These are phyloP conservation scores for Bradynema listronoti DNA, from an alignment of 1,140 invertebrate species.

Conservation along the genomic window DNA sequence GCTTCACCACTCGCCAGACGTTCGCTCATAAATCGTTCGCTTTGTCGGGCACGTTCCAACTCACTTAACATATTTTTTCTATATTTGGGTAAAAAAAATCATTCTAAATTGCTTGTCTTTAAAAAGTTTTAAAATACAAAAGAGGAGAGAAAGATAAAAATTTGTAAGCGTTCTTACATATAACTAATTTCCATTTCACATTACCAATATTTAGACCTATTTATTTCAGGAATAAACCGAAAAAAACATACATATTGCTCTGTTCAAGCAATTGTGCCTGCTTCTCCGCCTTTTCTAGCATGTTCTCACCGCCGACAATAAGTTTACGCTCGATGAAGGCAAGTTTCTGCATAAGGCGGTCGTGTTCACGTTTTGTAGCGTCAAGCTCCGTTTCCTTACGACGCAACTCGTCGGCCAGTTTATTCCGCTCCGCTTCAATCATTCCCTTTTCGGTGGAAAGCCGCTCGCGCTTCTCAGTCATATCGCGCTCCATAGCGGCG, in stretches of 20 bases:
- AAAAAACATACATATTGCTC: slow-evolving; percentile 62
- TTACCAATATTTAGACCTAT: no score
- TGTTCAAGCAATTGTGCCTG: slow-evolving; percentile 83
- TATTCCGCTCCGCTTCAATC: slow-evolving; percentile 34
- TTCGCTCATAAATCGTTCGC: slow-evolving; percentile 74
- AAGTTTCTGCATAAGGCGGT: slow-evolving; percentile 73
- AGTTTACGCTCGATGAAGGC: slow-evolving; percentile 86
- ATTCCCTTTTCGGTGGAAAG: slow-evolving; percentile 30
- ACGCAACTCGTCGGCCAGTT: slow-evolving; percentile 40
- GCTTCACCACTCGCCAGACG: slow-evolving; percentile 63
- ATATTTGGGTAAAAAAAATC: no score
- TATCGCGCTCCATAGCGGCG: slow-evolving; percentile 35
- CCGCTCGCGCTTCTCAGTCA: slow-evolving; percentile 15
- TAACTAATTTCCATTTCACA: no score
- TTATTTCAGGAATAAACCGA: not conserved
- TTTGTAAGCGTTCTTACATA: not conserved
- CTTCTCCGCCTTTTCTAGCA: slow-evolving; percentile 89
- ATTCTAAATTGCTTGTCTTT: no score
- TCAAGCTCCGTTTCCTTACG: slow-evolving; percentile 35
- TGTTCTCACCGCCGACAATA: slow-evolving; percentile 91
- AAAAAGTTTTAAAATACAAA: no score
- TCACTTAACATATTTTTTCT: slow-evolving; percentile 67
- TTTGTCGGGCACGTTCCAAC: slow-evolving; percentile 73
- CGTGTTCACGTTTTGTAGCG: slow-evolving; percentile 62
- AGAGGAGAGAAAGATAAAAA: not conserved